A percentile compares a stretch with the other conserved stretches of the same genome.
These are phyloP conservation scores for Odontothrips loti DNA, from an alignment of 2,888 invertebrate genomes.

Conservation along the genomic window DNA sequence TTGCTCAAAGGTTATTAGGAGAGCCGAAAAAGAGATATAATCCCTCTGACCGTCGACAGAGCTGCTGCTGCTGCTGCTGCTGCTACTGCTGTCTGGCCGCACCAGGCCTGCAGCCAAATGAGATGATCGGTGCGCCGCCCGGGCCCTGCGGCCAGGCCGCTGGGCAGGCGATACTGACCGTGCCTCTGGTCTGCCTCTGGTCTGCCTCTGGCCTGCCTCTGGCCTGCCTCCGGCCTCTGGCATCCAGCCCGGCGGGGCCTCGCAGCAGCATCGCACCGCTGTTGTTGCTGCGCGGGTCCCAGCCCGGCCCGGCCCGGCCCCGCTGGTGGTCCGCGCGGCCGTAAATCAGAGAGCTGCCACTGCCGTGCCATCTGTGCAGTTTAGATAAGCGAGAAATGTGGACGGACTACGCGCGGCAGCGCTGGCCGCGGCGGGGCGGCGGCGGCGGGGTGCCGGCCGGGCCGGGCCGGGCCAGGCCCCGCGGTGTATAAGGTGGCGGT, in stretches of 20 bases:
- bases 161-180: no score
- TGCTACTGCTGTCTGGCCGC: no score
- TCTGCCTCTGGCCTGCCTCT: no score
- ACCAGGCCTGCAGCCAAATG: no score
- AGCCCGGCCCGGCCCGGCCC: background rate
- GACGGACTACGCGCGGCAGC: background rate
- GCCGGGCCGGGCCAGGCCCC: background rate
- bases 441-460: background rate
- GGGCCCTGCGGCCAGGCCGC: no score
- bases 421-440: background rate
- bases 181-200: no score
- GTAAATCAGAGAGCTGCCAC: slow-evolving; percentile 9
- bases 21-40: no score
- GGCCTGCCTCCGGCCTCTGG: no score
- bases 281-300: background rate
- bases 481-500: background rate
- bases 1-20: no score
- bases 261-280: background rate
- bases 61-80: no score
- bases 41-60: no score
- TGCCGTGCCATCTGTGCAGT: slow-evolving; percentile 22
- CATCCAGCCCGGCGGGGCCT: background rate
- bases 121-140: no score
- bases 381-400: slow-evolving; percentile 26
- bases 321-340: background rate